These are phyloP conservation scores for Actinostola sp. DNA, from an alignment of 92 coral and sea anemone genomes.

Conservation along the genomic window DNA sequence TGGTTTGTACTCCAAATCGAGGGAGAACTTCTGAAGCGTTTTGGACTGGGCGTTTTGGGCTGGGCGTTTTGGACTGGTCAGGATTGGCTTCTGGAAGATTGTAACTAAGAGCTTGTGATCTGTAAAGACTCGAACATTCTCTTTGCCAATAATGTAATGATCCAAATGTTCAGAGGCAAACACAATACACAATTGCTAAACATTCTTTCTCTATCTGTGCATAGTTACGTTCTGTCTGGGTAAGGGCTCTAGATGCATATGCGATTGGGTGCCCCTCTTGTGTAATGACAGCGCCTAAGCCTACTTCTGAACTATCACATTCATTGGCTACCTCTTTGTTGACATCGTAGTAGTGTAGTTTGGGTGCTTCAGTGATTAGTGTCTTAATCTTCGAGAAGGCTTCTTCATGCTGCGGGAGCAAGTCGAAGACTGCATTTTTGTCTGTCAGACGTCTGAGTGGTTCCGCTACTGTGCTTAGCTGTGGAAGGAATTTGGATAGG, in stretches of 20 bases:
- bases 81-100: constrained; percentile 54
- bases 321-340: constrained; percentile 48
- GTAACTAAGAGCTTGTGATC: constrained; percentile 45
- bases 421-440: constrained; percentile 39
- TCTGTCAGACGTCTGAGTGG: constrained; percentile 59
- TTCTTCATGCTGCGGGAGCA: constrained; percentile 63
- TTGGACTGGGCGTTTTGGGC: constrained; percentile 4
- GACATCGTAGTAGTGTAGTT: constrained; percentile 47
- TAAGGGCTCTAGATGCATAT: constrained; percentile 46
- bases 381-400: constrained; percentile 35
- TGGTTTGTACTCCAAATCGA: constrained; percentile 31
- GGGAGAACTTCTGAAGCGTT: constrained; percentile 23
- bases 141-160: constrained; percentile 45
- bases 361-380: constrained; percentile 49
- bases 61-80: constrained; percentile 51
- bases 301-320: constrained; percentile 58
- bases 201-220: constrained; percentile 62
- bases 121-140: constrained; percentile 18
- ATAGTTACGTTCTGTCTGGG: constrained; percentile 45
- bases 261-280: constrained; percentile 73
- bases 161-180: constrained; percentile 59
- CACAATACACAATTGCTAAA: constrained; percentile 52
- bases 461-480: constrained; percentile 43
- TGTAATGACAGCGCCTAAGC: constrained; percentile 49
- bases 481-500: constrained; percentile 56